Percentiles rank a stretch among this genome's conserved stretches.
phyloP scores from a whole-genome alignment of 2,888 invertebrate genomes.

The Mayetiola destructor region DNA sequence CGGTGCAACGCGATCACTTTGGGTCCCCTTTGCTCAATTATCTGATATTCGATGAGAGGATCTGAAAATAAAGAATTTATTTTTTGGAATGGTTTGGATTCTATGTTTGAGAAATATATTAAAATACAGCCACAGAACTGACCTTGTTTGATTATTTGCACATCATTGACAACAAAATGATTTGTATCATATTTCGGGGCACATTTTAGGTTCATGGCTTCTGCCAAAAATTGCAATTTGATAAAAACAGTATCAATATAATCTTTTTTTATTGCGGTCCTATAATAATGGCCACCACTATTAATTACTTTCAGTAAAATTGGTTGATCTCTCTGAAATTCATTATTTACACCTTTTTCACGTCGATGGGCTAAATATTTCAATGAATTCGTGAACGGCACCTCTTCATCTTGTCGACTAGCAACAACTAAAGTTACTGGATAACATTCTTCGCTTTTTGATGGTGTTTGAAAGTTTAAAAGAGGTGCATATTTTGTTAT shows the following conservation, averaged over 20 bases:
- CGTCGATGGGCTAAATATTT: constrained; percentile 12
- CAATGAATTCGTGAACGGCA: neutral
- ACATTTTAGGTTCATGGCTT: constrained; percentile 3
- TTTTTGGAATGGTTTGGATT: no score
- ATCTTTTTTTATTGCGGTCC: neutral
- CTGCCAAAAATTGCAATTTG: constrained; percentile 3
- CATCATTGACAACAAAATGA: no score
- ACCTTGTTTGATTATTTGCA: no score
- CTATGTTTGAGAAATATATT: no score
- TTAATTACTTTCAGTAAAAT: constrained; percentile 9
- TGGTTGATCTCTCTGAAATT: neutral
- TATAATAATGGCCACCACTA: constrained; percentile 1
- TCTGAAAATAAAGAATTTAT: no score
- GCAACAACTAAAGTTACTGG: constrained; percentile 3
- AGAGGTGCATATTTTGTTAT: constrained; percentile 2
- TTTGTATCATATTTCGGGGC: neutral
- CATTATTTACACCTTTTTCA: neutral
- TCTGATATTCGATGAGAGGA: no score
- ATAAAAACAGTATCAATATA: neutral
- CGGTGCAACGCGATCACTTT: no score
- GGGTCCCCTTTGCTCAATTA: no score
- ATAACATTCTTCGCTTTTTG: neutral
- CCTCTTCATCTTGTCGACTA: neutral
- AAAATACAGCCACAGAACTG: no score
- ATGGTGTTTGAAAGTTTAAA: neutral